Evolutionary conservation across 1,140 invertebrate species (phyloP), one percentile per base, ranked within the genome.

Genomic region (Pseudoatta argentina): DNA sequence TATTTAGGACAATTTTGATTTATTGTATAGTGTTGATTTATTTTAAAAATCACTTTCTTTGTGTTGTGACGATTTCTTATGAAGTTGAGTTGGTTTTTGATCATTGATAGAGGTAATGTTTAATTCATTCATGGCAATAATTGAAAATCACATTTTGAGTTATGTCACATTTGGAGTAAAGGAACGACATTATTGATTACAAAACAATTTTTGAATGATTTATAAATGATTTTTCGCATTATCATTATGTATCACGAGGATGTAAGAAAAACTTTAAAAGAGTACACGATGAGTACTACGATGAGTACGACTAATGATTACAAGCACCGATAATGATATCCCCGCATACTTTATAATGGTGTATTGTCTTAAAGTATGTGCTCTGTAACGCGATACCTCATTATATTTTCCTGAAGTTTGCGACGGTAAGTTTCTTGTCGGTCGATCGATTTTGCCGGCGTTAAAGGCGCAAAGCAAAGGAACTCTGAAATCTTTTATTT

Each of bases 351-450:
- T 81, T 55, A 21, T 64, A 34, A 67, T 21, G 16, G 24, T n/a
- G n/a, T 55, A 82, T 82, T 30, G 3, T 71, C 24, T 59, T 34
- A 48, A 44, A 24, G 39, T 44, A 48, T 44, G 14, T 71, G n/a
- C 24, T 34, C 55, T 24, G 21, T 82, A 73, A 82, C 44, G 27
- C 61, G 61, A 79, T 10, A 16, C 61, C 76, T 21, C 21, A 73
- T 82, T 82, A 82, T 61, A 61, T 82, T 82, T 82, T 73, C 34
- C 12, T 39, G 1, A 44, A 72, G 12, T 73, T 48, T 2, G 24
- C 24, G 24, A 3, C 67, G 8, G 7, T 55, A 55, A 81, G 48
- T 55, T 30, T n/a, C 8, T 10, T 57, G 16, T 24, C 39, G 18
- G 30, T 39, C 55, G 30, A 39, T 69, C 63, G 48, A 79, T 55